Conservation (phyloP, 2,797 vertebrate species). For the Nothura maculosa region DNA sequence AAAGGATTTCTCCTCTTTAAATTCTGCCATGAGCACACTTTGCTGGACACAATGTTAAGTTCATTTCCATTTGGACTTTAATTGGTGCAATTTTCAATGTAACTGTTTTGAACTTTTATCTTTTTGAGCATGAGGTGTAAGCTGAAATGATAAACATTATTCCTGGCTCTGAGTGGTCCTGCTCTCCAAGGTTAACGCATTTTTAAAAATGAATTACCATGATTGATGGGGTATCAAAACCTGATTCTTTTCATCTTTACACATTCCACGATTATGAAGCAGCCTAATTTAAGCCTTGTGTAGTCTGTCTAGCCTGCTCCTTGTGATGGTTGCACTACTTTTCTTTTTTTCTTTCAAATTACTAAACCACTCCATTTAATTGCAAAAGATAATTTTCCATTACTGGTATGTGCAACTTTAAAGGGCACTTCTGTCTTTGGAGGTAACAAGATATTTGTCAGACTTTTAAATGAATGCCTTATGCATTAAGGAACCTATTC, state of each 20-base stretch:
- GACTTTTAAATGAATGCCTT: slow-evolving; percentile 60
- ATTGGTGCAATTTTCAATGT: slow-evolving; percentile 68
- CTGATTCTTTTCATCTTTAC: slow-evolving; percentile 69
- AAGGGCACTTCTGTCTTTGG: slow-evolving; percentile 64
- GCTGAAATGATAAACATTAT: slow-evolving; percentile 70
- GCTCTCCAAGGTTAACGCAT: slow-evolving; percentile 67
- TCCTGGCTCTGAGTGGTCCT: slow-evolving; percentile 49
- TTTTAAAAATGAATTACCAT: slow-evolving; percentile 70
- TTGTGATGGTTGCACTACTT: slow-evolving; percentile 51
- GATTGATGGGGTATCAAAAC: slow-evolving; percentile 71
- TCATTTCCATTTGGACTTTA: slow-evolving; percentile 65
- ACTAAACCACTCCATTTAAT: slow-evolving; percentile 57
- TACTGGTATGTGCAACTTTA: slow-evolving; percentile 58
- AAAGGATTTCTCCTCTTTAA: slow-evolving; percentile 13
- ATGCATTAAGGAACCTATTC: slow-evolving; percentile 64
- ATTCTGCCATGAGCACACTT: neutral
- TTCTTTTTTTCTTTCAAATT: neutral
- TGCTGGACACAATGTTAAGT: slow-evolving; percentile 49
- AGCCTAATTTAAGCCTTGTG: slow-evolving; percentile 68
- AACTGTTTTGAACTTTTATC: slow-evolving; percentile 60
- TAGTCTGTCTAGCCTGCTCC: slow-evolving; percentile 63
- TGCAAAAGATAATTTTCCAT: slow-evolving; percentile 49
- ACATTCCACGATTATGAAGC: slow-evolving; percentile 71
- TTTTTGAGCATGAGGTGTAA: slow-evolving; percentile 72
- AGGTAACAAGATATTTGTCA: slow-evolving; percentile 63